Evolutionary conservation across 1,140 invertebrate species (phyloP).

Genomic region (Euwallacea similis): DNA sequence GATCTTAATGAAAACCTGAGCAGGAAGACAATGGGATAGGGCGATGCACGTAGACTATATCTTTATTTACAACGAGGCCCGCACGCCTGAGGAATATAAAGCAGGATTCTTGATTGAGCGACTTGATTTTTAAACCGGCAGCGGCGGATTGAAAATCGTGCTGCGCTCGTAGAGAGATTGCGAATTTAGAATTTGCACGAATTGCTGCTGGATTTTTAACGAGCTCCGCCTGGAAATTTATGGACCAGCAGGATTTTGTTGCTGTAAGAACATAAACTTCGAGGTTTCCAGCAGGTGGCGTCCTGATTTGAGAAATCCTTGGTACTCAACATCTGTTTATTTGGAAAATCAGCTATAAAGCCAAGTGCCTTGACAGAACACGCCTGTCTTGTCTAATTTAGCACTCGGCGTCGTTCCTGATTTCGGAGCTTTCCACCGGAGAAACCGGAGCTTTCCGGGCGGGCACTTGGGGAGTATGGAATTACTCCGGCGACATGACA

Average conservation of each 20-base stretch:
- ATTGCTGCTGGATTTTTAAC: constrained; percentile 35
- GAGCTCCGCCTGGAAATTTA: constrained; percentile 23
- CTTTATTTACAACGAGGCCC: constrained; percentile 51
- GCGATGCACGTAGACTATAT: constrained; percentile 46
- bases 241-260: constrained; percentile 6
- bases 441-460: constrained; percentile 21
- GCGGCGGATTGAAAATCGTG: constrained; percentile 47
- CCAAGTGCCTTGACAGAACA: background rate
- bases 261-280: background rate
- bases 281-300: no score
- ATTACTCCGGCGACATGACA: constrained; percentile 35
- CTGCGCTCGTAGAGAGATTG: constrained; percentile 43
- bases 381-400: constrained; percentile 4
- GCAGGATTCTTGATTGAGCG: constrained; percentile 50
- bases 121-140: constrained; percentile 51
- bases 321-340: no score
- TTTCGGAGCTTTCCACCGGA: constrained; percentile 35
- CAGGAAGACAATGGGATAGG: constrained; percentile 33
- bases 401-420: constrained; percentile 29
- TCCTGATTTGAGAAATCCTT: no score
- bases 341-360: no score
- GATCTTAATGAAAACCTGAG: constrained; percentile 38
- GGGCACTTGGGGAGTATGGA: constrained; percentile 28
- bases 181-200: constrained; percentile 40
- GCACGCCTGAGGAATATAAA: constrained; percentile 48